Base-by-base conservation (phyloP, 1,140 invertebrate genomes). In the Drosophila burlai region DNA sequence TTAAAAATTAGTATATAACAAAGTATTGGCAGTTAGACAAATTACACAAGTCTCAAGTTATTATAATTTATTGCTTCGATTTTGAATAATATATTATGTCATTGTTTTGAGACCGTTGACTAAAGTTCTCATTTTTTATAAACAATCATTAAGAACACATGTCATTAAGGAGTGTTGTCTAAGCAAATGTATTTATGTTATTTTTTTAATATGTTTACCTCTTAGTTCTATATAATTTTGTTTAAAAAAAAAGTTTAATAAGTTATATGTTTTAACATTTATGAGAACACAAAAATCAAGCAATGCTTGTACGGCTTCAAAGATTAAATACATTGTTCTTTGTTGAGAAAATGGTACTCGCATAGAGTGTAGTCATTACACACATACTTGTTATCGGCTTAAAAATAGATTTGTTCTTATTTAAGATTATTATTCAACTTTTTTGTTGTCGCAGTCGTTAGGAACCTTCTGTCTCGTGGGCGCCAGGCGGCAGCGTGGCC, bases 401-500 rank as follows among this genome's bases (percentile, higher is more conserved):
- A n/a, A 11, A 16, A 63, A 63, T 73, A 74, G 36, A 64, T 49
- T 29, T 11, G 38, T 58, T 34, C 43, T 26, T 8, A 29, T 42
- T 60, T 13, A 31, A 43, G 45, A 57, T 55, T 38, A 72, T 43
- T 42, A 49, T 29, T 26, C 1, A n/a, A 13, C 2, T 2, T 49
- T 55, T 36, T 49, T 55, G 34, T 24, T 38, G 26, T 24, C 38
- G 49, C n/a, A 34, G 42, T 31, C n/a, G 18, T 43, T 59, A 13
- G 16, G 40, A 49, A 59, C 45, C 29, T 42, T 67, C 31, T 71
- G 46, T 36, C 66, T 21, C 21, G 8, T 10, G 1, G 49, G 15
- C n/a, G 62, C 16, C 69, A 80, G 58, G 7, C 83, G 95, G 95
- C 95, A 95, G 95, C 95, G 95, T 95, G 95, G 95, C 95, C 95